phyloP scores from a whole-genome alignment of 2,113 vertebrate species.

The Dunckerocampus dactyliophorus region DNA sequence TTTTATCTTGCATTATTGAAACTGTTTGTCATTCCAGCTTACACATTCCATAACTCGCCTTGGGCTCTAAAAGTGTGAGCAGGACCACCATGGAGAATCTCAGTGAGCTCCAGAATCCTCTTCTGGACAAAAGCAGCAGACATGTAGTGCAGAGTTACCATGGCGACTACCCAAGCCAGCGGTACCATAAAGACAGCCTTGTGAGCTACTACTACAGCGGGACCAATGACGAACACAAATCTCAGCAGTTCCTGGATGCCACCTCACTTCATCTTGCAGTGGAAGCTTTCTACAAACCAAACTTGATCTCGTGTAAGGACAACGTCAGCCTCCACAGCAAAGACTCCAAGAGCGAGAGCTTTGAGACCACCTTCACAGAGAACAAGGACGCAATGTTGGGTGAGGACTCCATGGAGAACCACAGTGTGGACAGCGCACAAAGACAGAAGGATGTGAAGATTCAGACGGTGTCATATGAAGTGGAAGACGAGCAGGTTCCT shows the following conservation, averaged over 20 bases:
- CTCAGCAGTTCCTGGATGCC: constrained; percentile 87
- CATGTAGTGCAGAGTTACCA: constrained; percentile 75
- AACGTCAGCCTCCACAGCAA: constrained; percentile 76
- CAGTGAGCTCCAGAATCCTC: constrained; percentile 83
- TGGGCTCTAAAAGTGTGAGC: constrained; percentile 39
- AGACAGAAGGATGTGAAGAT: constrained; percentile 79
- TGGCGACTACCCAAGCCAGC: constrained; percentile 73
- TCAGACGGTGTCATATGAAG: constrained; percentile 86
- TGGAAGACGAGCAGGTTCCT: constrained; percentile 83
- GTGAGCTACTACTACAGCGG: constrained; percentile 82
- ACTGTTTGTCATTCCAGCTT: constrained; percentile 22
- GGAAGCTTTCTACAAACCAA: constrained; percentile 85
- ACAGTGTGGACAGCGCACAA: constrained; percentile 22
- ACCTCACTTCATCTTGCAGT: constrained; percentile 87
- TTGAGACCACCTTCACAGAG: constrained; percentile 87
- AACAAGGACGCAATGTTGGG: constrained; percentile 67
- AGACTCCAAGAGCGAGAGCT: constrained; percentile 81
- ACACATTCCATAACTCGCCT: constrained; percentile 18
- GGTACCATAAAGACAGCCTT: constrained; percentile 79
- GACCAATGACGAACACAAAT: constrained; percentile 63
- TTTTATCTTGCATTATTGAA: not conserved
- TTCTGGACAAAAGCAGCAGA: constrained; percentile 75
- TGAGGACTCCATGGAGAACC: constrained; percentile 36
- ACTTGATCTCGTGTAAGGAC: constrained; percentile 84
- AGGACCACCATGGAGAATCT: constrained; percentile 80